Evolutionary conservation across 2,797 vertebrate species (phyloP).

Genomic region (Gouania willdenowi): DNA sequence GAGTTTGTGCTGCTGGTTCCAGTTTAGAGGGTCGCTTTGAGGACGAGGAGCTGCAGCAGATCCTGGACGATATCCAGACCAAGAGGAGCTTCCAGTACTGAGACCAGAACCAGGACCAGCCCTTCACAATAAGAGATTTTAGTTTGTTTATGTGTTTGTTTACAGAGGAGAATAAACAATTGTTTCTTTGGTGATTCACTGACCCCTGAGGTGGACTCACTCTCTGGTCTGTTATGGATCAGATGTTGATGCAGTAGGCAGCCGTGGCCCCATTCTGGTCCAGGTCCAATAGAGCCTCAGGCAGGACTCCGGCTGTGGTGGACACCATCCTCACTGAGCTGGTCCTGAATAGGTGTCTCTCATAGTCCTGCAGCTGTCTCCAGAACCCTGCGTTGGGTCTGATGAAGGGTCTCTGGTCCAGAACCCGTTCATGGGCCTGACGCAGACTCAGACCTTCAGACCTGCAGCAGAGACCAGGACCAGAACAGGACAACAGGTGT

Average conservation of each 20-base stretch:
- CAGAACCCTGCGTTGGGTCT: constrained; percentile 74
- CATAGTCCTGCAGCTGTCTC: constrained; percentile 69
- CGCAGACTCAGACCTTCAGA: constrained; percentile 46
- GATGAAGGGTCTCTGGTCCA: constrained; percentile 57
- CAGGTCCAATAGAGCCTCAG: constrained; percentile 28
- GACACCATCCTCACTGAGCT: constrained; percentile 54
- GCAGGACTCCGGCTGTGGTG: constrained; percentile 51
- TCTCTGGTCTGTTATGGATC: constrained; percentile 8
- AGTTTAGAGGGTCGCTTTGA: constrained; percentile 95
- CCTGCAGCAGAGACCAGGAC: constrained; percentile 21
- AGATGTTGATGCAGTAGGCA: constrained; percentile 41
- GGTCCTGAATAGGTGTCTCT: constrained; percentile 41
- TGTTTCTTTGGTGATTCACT: too few relatives aligned
- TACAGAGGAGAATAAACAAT: too few relatives aligned
- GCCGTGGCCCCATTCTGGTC: neutral
- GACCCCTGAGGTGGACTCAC: too few relatives aligned
- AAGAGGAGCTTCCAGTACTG: constrained; percentile 97
- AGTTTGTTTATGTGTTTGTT: too few relatives aligned
- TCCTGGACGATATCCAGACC: constrained; percentile 96
- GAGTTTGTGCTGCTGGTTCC: neutral
- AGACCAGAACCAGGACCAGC: constrained; percentile 6
- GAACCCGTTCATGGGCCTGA: constrained; percentile 49
- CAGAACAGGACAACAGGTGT: too few relatives aligned
- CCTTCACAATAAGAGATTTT: neutral
- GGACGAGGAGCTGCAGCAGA: constrained; percentile 95